Conservation (phyloP, 1,140 invertebrate genomes). For the Coenobita brevimanus region DNA sequence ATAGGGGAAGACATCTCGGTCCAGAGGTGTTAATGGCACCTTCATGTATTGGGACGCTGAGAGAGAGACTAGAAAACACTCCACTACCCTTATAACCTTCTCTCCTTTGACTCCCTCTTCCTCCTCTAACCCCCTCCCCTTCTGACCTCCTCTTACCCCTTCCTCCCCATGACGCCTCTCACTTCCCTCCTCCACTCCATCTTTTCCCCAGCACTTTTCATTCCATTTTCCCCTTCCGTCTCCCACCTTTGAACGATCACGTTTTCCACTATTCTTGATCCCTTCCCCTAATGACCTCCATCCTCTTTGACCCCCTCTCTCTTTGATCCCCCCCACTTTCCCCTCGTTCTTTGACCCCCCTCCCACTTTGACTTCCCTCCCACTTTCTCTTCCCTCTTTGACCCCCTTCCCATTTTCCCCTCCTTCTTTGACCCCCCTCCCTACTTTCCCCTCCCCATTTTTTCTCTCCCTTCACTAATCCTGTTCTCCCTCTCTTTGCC, state of each 20-base stretch:
- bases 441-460: background rate
- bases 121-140: background rate
- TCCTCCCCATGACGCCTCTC: background rate
- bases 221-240: background rate
- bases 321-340: background rate
- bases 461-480: background rate
- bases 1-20: too few species aligned
- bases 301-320: background rate
- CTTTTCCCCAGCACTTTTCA: background rate
- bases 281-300: background rate
- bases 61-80: too few species aligned
- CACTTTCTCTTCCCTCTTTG: too few species aligned
- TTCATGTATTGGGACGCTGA: too few species aligned
- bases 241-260: background rate
- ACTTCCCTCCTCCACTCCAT: background rate
- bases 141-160: background rate
- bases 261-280: background rate
- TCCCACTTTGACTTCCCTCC: background rate
- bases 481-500: too few species aligned
- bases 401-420: background rate
- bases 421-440: background rate
- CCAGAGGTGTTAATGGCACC: too few species aligned
- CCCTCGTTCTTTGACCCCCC: background rate
- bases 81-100: conserved; percentile 18
- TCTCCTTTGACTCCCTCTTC: background rate